Conservation (phyloP, 2,888 invertebrate species). For the Prenolepis imparis region DNA sequence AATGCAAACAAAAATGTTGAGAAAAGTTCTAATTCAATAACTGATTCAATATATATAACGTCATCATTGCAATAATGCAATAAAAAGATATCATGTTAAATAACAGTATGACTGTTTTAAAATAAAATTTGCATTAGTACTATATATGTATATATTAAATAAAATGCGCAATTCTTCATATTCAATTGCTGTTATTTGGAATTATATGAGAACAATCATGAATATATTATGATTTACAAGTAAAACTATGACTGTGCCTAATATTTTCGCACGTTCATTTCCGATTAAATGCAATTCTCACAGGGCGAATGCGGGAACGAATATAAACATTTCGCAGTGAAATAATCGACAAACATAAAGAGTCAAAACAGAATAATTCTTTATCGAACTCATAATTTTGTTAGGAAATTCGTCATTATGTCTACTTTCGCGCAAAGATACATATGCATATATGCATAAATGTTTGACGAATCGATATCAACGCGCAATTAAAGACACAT, state of each 20-base stretch:
- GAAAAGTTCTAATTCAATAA: neutral
- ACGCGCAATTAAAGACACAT: neutral
- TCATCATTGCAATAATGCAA: neutral
- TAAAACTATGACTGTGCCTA: neutral
- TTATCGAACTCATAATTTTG: constrained; percentile 62
- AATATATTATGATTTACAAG: neutral
- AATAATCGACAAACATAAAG: constrained; percentile 60
- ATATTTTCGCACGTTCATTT: constrained; percentile 41
- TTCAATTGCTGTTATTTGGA: neutral
- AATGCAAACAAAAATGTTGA: neutral
- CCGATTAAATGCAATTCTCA: constrained; percentile 48
- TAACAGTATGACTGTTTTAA: neutral
- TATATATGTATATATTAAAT: neutral
- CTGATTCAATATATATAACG: neutral
- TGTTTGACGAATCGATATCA: neutral
- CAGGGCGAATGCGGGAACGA: neutral
- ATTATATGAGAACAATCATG: neutral
- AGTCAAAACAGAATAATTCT: constrained; percentile 36
- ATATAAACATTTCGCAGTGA: constrained; percentile 1
- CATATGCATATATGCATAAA: neutral
- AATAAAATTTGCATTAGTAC: neutral
- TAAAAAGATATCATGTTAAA: neutral
- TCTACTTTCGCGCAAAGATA: constrained; percentile 36
- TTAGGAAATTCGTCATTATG: constrained; percentile 60
- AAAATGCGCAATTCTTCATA: neutral